A percentile compares a stretch with the other conserved stretches of the same genome.
Conservation (phyloP, 2,888 invertebrate species). For the Chironomus tentans region DNA sequence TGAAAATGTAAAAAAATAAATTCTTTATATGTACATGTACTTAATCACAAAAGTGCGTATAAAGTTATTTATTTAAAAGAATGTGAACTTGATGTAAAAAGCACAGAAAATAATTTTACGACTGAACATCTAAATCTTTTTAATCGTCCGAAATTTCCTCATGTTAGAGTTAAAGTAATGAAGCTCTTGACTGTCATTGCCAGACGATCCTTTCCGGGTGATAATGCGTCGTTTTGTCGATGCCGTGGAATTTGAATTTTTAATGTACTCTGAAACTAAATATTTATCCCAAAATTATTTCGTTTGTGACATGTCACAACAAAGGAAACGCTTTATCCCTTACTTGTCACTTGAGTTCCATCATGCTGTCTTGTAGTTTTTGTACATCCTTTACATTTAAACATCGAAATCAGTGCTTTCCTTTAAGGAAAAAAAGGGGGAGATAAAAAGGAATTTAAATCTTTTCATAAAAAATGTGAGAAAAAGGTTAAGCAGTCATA, state of each 20-base stretch:
- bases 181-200: conserved; percentile 44
- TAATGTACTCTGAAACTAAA: conserved; percentile 43
- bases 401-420: background rate
- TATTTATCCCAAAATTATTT: background rate
- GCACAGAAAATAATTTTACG: too few species aligned
- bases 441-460: background rate
- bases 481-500: too few species aligned
- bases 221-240: conserved; percentile 38
- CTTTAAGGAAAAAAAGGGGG: background rate
- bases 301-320: background rate
- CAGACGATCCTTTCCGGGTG: conserved; percentile 41
- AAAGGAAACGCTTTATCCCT: background rate
- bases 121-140: background rate
- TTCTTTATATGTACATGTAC: background rate
- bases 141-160: background rate
- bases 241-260: conserved; percentile 37
- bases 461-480: too few species aligned
- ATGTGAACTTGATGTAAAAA: too few species aligned
- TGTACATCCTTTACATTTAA: background rate
- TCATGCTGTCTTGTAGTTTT: conserved; percentile 29
- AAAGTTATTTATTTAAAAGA: too few species aligned
- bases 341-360: conserved; percentile 43
- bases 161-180: conserved; percentile 31
- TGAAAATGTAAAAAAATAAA: background rate
- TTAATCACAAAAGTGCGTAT: too few species aligned